Conservation (phyloP, 1,140 invertebrate genomes). For the Lepidurus packardi region DNA sequence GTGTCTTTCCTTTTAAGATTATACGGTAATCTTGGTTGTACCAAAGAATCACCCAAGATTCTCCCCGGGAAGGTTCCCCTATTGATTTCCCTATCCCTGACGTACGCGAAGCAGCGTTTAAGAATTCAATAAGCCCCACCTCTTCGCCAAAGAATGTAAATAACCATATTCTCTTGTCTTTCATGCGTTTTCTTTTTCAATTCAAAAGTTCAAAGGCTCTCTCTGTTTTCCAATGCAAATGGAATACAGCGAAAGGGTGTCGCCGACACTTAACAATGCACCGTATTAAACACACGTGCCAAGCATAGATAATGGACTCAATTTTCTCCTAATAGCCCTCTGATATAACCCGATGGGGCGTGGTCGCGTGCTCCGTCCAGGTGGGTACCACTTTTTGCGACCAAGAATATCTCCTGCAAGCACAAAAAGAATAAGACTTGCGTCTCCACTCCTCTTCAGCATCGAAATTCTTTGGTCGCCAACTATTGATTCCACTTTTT, state of each 20-base stretch:
- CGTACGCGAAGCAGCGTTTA: not conserved
- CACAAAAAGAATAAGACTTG: not conserved
- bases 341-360: not conserved
- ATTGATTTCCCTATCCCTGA: not conserved
- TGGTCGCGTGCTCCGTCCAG: not conserved
- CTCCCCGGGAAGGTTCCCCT: not conserved
- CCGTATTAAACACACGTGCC: not conserved
- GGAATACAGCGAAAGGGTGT: not conserved
- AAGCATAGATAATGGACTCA: constrained; percentile 10
- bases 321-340: not conserved
- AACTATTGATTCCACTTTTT: constrained; percentile 5
- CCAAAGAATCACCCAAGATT: not conserved
- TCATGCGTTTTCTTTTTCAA: not conserved
- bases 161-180: not conserved
- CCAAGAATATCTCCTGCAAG: not conserved
- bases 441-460: not conserved
- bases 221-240: not conserved
- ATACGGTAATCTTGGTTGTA: not conserved
- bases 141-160: not conserved
- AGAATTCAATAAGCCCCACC: constrained; percentile 14
- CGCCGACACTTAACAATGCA: constrained; percentile 6
- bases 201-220: not conserved
- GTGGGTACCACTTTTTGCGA: not conserved
- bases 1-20: no score
- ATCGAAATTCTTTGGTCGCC: not conserved